These are phyloP conservation scores for Celastrina argiolus DNA, from an alignment of 2,888 invertebrate genomes.

Conservation along the genomic window DNA sequence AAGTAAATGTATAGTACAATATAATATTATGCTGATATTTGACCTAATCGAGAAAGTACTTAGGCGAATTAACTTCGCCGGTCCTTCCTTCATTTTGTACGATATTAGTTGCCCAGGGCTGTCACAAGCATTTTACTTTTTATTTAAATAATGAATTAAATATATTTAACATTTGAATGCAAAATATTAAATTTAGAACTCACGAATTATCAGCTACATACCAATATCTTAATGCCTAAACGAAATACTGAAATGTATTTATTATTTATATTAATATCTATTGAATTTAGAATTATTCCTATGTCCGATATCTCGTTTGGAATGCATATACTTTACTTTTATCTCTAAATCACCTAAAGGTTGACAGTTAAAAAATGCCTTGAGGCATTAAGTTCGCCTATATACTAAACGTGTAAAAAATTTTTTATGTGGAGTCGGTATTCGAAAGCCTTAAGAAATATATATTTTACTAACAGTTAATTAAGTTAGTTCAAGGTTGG, in stretches of 20 bases:
- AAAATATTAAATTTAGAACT: no score
- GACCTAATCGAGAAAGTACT: conserved; percentile 50
- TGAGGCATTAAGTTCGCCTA: no score
- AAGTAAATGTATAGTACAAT: background rate
- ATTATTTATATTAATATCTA: no score
- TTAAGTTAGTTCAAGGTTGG: background rate
- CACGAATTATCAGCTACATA: no score
- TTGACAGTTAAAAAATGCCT: no score
- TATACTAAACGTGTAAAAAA: no score
- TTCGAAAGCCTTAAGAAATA: background rate
- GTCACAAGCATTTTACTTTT: conserved; percentile 28
- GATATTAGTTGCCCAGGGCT: conserved; percentile 43
- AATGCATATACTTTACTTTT: no score
- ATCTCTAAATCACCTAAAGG: no score
- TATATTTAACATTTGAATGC: no score
- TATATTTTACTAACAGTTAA: background rate
- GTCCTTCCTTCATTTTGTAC: conserved; percentile 49
- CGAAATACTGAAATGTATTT: background rate
- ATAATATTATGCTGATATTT: conserved; percentile 34
- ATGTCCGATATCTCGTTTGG: no score
- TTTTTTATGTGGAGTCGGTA: background rate
- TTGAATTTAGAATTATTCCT: no score
- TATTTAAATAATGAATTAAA: background rate
- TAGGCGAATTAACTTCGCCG: conserved; percentile 51
- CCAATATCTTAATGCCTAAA: background rate